Evolutionary conservation across 1,140 invertebrate genomes (phyloP), one percentile per base, ranked within the genome.

Genomic region (Halictus rubicundus): DNA sequence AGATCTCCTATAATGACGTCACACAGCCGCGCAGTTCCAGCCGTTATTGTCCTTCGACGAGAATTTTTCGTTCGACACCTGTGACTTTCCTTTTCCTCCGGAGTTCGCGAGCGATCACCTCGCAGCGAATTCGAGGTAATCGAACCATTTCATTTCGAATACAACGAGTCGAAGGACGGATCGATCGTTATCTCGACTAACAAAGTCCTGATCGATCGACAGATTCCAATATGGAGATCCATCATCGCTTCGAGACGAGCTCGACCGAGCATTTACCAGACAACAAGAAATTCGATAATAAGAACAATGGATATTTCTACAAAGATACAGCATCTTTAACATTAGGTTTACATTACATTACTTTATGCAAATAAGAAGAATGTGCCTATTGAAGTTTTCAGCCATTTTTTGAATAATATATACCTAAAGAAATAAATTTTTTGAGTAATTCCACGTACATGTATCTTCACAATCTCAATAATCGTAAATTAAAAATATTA

Each of bases 21-120:
- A 27, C 25, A 16, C 9, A 8, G 27, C 23, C 23, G 21, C 32
- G n/a, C 49, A 39, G 27, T 61, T 78, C 46, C 46, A 16, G 19
- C 12, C 19, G 49, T 72, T 64, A 57, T 72, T 14, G 60, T 78
- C 69, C 60, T 78, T 78, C 60, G 8, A 52, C 46, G 49, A 21
- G 14, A 54, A 64, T 78, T 78, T 78, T 72, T 72, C 46, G 16
- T 63, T 46, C 23, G 1, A 2, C 19, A 0, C 8, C 19, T n/a
- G n/a, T 8, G 10, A 64, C 42, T 64, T 78, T 78, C 69, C 69
- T 37, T 78, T 78, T 12, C 27, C 21, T 16, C 12, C 21, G 21
- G 32, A 37, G 32, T 32, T 46, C 21, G 27, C 42, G 25, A 68
- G 27, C 25, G 14, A 59, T 69, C 37, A 19, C 46, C 25, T 25